These are phyloP conservation scores for Papilio gigon DNA, from an alignment of 2,888 invertebrate genomes.

Conservation along the genomic window DNA sequence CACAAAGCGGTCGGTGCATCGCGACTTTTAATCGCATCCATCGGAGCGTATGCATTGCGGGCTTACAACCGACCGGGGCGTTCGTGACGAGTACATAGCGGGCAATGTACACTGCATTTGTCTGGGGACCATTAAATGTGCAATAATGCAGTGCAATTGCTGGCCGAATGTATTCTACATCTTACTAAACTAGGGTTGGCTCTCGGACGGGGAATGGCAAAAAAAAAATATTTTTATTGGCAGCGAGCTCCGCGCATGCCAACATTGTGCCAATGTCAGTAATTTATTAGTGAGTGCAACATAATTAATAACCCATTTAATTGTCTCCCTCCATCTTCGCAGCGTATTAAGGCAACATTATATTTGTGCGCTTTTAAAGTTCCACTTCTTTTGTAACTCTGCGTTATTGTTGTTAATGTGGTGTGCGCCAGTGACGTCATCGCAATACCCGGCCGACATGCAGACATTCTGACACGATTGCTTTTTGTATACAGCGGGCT, in stretches of 20 bases:
- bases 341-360: neutral
- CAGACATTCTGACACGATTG: too few species aligned
- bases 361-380: neutral
- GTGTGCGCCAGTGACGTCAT: neutral
- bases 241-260: slow-evolving; percentile 18
- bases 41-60: slow-evolving; percentile 24
- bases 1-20: slow-evolving; percentile 24
- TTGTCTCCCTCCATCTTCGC: slow-evolving; percentile 13
- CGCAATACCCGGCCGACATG: too few species aligned
- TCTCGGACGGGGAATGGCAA: slow-evolving; percentile 2
- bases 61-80: slow-evolving; percentile 10
- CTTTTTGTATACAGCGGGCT: too few species aligned
- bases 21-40: slow-evolving; percentile 21
- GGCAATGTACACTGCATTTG: slow-evolving; percentile 38
- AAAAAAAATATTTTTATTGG: slow-evolving; percentile 36
- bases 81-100: slow-evolving; percentile 13
- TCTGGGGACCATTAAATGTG: slow-evolving; percentile 40
- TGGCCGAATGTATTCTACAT: slow-evolving; percentile 33
- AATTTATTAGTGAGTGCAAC: slow-evolving; percentile 26
- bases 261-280: slow-evolving; percentile 34
- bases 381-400: slow-evolving; percentile 7
- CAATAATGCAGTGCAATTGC: slow-evolving; percentile 41
- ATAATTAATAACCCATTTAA: slow-evolving; percentile 36
- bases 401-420: too few species aligned
- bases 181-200: slow-evolving; percentile 37